Base-by-base conservation (phyloP, 2,113 vertebrate genomes). In the Scartelaos histophorus region DNA sequence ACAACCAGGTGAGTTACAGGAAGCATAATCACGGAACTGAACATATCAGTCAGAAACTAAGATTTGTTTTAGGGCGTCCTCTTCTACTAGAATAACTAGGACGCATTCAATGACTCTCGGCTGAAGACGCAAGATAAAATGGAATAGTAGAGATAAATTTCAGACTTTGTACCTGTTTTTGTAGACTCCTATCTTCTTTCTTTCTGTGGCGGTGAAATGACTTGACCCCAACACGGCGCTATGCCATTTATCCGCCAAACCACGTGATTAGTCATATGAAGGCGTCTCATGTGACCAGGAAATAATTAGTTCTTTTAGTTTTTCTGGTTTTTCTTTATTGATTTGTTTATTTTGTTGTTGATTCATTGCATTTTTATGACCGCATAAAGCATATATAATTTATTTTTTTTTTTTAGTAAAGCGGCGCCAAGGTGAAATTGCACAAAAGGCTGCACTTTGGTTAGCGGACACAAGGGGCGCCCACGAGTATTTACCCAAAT, bases 221-320 rank as follows among this genome's bases (percentile, higher is more conserved):
- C 19, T 45, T 16, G 16, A 3, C 2, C 0, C n/a, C 3, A 0
- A 43, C 9, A 13, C 4, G 0, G 2, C 16, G 5, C 61, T 6
- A 11, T 24, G 10, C 1, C 11, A 66, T 83, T 73, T 78, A 84
- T 24, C 0, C 7, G 1, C 2, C 13, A 0, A 2, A 61, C 6
- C 90, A 90, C 82, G 87, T 92, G 90, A 86, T 0, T 1, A 12
- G 74, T 89, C 88, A 90, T 85, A 74, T 90, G 89, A 67, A 38
- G 0, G 46, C 46, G 5, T 57, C 66, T 84, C 88, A 90, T 54
- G 85, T 90, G 89, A 90, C 16, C 46, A 3, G 3, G 6, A 22
- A 6, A 10, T 6, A 47, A 19, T 9, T 21, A 1, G 11, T 60
- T 61, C 7, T 3, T 4, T 25, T n/a, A n/a, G n/a, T n/a, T 13